Percentiles rank a stretch among this genome's conserved stretches.
phyloP scores from a whole-genome alignment of 2,888 invertebrate genomes.

The Mimachlamys varia region DNA sequence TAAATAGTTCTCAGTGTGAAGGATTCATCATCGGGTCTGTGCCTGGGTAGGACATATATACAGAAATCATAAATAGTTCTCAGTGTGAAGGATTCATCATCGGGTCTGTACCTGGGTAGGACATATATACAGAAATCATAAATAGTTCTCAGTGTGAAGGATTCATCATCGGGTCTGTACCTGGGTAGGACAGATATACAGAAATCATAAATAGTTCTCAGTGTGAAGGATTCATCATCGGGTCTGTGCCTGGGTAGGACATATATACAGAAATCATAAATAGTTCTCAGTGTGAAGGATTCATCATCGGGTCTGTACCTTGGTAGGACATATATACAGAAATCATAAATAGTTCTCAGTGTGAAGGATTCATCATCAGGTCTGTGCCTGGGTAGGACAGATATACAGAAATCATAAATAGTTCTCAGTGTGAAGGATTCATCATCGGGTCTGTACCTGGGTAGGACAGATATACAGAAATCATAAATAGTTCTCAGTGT shows the following conservation, averaged over 20 bases:
- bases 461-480: background rate
- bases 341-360: too few relatives aligned
- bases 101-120: background rate
- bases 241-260: background rate
- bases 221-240: conserved; percentile 11
- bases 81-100: conserved; percentile 20
- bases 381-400: background rate
- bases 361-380: background rate
- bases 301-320: conserved; percentile 2
- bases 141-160: conserved; percentile 10
- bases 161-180: background rate
- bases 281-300: conserved; percentile 23
- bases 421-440: conserved; percentile 25
- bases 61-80: background rate
- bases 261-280: background rate
- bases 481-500: too few relatives aligned
- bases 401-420: background rate
- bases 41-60: background rate
- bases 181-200: background rate
- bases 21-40: conserved; percentile 10
- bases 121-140: background rate
- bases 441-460: background rate
- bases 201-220: background rate
- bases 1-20: background rate
- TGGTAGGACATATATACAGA: background rate